Conservation (phyloP, 92 coral and sea anemone genomes). For the Phenganax stokvisi region DNA sequence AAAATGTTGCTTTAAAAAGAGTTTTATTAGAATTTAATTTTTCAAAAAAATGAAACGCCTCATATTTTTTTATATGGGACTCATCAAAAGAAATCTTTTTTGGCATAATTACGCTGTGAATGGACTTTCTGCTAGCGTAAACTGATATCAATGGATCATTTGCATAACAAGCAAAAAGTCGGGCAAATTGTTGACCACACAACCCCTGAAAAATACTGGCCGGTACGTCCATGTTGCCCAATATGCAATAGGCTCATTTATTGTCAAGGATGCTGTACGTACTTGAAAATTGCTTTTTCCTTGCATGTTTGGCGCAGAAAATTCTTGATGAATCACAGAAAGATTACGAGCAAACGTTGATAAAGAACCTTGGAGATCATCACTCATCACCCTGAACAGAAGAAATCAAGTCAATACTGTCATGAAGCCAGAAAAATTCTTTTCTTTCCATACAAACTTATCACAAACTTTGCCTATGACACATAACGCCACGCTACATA, state of each 20-base stretch:
- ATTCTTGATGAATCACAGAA: slow-evolving; percentile 95
- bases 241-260: background rate
- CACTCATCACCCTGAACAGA: slow-evolving; percentile 88
- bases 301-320: slow-evolving; percentile 99
- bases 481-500: too few species aligned
- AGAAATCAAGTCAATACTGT: background rate
- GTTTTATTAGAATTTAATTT: background rate
- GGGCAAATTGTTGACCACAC: slow-evolving; percentile 3
- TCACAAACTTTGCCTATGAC: too few species aligned
- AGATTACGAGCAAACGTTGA: slow-evolving; percentile 96
- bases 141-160: too few species aligned
- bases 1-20: too few species aligned
- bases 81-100: too few species aligned
- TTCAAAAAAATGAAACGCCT: too few species aligned
- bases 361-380: slow-evolving; percentile 90
- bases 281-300: slow-evolving; percentile 99
- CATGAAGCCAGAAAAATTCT: too few species aligned
- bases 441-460: too few species aligned
- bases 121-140: too few species aligned
- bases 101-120: too few species aligned
- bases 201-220: slow-evolving; percentile 2
- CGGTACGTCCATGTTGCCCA: background rate
- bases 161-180: background rate
- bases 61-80: too few species aligned
- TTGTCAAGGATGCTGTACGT: background rate